Evolutionary conservation across 2,113 vertebrate species (phyloP), one percentile per base, ranked within the genome.

Genomic region (Thalassoma bifasciatum): DNA sequence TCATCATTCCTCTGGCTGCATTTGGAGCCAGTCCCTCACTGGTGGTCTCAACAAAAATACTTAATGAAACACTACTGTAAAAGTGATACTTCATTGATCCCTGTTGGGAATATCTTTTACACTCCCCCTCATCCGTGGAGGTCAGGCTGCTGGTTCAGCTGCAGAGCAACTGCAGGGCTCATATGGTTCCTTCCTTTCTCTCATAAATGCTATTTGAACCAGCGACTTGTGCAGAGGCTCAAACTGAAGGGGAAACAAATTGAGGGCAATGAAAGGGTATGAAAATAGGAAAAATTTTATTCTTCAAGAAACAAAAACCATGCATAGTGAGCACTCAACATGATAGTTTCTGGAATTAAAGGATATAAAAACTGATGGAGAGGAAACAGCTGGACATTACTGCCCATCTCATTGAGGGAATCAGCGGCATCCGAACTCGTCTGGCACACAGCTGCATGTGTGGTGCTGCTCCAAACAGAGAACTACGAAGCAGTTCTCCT

Each of bases 301-400:
- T 72, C 58, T 4, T 16, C 21, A 46, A 86, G 86, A 81, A 68
- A 0, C 59, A 56, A 89, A 65, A 77, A n/a, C 44, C 44, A 9
- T 84, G 72, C 66, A 86, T n/a, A 86, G 70, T 61, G 49, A 71
- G 66, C 54, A 75, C 42, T 82, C 75, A 81, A 86, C 77, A 38
- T 82, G 26, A 42, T 19, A 49, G 70, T 37, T 23, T 75, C 61
- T 70, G 50, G 17, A 36, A 80, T 82, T 74, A 79, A 85, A 86
- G 54, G 58, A 82, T 70, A 34, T 53, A 66, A 81, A 85, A 77
- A 82, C 13, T 73, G 84, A 83, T 54, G 67, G 64, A 71, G 56
- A 68, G 66, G 69, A 86, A 90, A 89, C 92, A 90, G 89, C 85
- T 91, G 88, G 77, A 63, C 68, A 85, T 89, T 90, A 86, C 72